phyloP scores from a whole-genome alignment of 2,888 invertebrate species.

The Unio pictorum region DNA sequence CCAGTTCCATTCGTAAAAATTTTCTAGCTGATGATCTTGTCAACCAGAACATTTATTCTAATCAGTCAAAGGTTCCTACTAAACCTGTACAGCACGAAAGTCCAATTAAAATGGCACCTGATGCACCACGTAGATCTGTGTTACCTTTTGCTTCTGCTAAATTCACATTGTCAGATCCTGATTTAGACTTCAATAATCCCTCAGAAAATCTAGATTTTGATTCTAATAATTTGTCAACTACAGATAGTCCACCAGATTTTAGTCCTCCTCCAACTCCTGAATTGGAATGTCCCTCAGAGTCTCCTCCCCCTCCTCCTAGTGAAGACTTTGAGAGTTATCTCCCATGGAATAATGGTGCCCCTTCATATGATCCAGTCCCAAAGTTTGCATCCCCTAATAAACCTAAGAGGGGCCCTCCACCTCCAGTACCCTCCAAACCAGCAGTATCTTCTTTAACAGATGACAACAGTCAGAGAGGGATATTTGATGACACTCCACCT shows the following conservation, averaged over 20 bases:
- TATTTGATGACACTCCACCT: slow-evolving; percentile 24
- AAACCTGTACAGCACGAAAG: slow-evolving; percentile 3
- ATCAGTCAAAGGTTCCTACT: background rate
- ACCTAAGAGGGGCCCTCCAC: slow-evolving; percentile 10
- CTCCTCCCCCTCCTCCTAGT: slow-evolving; percentile 34
- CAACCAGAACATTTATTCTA: slow-evolving; percentile 9
- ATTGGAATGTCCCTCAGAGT: slow-evolving; percentile 14
- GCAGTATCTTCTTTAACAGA: slow-evolving; percentile 15
- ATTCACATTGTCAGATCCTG: background rate
- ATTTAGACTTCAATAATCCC: background rate
- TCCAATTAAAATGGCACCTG: background rate
- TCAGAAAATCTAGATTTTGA: background rate
- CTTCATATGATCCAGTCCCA: background rate
- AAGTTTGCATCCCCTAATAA: background rate
- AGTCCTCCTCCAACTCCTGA: slow-evolving; percentile 31
- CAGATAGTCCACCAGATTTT: slow-evolving; percentile 11
- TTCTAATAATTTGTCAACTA: background rate
- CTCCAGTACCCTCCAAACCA: slow-evolving; percentile 40
- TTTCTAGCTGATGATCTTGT: slow-evolving; percentile 18
- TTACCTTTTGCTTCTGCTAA: background rate
- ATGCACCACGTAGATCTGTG: background rate
- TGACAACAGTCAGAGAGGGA: slow-evolving; percentile 12
- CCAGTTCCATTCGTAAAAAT: slow-evolving; percentile 35
- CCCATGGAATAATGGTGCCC: background rate
- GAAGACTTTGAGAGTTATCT: slow-evolving; percentile 9